These are phyloP conservation scores for Menidia beryllina DNA, from an alignment of 2,113 vertebrate species.

Conservation along the genomic window DNA sequence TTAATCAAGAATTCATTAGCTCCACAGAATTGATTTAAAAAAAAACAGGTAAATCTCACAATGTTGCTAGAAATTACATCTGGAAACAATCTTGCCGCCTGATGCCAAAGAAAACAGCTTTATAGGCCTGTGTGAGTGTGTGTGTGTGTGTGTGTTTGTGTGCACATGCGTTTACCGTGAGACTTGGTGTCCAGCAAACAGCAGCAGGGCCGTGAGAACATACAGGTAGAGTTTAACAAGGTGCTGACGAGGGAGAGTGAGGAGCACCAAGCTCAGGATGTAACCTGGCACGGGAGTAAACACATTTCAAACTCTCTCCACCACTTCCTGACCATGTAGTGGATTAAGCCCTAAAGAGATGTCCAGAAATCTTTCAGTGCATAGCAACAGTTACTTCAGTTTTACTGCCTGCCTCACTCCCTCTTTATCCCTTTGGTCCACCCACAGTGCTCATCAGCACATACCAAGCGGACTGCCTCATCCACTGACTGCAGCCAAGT, in stretches of 20 bases:
- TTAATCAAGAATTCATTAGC: neutral
- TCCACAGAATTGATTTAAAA: neutral
- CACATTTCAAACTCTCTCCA: neutral
- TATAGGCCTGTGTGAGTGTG: too few relatives aligned
- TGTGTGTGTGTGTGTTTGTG: neutral
- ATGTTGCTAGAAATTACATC: too few relatives aligned
- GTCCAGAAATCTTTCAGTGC: conserved; percentile 4
- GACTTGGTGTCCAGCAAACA: conserved; percentile 97
- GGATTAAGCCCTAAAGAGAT: conserved; percentile 5
- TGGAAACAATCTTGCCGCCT: too few relatives aligned
- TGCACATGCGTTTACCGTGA: conserved; percentile 85
- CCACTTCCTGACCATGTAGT: neutral
- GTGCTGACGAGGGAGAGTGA: conserved; percentile 96
- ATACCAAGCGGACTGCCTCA: conserved; percentile 64
- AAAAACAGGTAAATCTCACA: neutral
- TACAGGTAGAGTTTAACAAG: conserved; percentile 97
- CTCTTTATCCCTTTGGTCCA: conserved; percentile 34
- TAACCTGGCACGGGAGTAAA: conserved; percentile 84
- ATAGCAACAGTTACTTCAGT: conserved; percentile 22
- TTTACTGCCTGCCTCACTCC: conserved; percentile 26
- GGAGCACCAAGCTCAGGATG: conserved; percentile 94
- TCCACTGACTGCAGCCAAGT: conserved; percentile 55
- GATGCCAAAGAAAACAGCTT: too few relatives aligned
- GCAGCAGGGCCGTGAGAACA: conserved; percentile 92
- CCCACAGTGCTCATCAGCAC: conserved; percentile 53